These are phyloP conservation scores for Odiellus spinosus DNA, from an alignment of 2,888 invertebrate genomes.

Conservation along the genomic window DNA sequence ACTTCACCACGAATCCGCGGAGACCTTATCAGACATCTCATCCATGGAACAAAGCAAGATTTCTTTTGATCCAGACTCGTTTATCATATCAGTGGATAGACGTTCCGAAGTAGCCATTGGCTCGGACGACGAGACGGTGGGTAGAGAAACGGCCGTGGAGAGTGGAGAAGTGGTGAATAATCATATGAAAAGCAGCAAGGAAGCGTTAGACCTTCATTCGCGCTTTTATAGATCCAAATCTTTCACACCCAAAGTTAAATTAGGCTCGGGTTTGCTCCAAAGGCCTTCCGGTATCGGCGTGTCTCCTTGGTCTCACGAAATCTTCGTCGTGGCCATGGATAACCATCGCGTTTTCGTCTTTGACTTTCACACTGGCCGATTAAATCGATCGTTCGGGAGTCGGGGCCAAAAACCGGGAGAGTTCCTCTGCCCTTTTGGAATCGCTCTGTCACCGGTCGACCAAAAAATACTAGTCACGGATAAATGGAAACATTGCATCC, in stretches of 20 bases:
- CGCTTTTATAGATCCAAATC: constrained; percentile 33
- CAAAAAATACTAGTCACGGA: constrained; percentile 47
- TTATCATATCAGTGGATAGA: not conserved
- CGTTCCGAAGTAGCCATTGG: no score
- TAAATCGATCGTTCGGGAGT: constrained; percentile 1
- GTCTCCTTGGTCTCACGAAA: constrained; percentile 44
- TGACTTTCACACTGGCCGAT: constrained; percentile 30
- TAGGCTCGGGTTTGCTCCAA: constrained; percentile 38
- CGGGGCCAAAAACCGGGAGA: constrained; percentile 26
- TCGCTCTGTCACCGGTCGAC: constrained; percentile 41
- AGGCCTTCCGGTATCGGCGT: constrained; percentile 51
- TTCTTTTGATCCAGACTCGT: not conserved
- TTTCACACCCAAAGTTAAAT: constrained; percentile 35
- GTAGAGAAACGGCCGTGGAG: no score
- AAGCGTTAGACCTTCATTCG: not conserved
- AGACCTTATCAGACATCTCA: not conserved
- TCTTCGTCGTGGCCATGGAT: constrained; percentile 52
- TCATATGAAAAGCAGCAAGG: no score
- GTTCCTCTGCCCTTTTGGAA: constrained; percentile 45
- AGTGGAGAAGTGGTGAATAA: no score
- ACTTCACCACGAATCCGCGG: not conserved
- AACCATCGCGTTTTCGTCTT: constrained; percentile 38
- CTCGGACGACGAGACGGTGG: no score
- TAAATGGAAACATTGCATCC: constrained; percentile 52
- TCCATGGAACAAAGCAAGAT: not conserved